Percentiles rank a stretch among this genome's conserved stretches.
phyloP scores from a whole-genome alignment of 1,140 invertebrate species.

The Amyelois transitella region DNA sequence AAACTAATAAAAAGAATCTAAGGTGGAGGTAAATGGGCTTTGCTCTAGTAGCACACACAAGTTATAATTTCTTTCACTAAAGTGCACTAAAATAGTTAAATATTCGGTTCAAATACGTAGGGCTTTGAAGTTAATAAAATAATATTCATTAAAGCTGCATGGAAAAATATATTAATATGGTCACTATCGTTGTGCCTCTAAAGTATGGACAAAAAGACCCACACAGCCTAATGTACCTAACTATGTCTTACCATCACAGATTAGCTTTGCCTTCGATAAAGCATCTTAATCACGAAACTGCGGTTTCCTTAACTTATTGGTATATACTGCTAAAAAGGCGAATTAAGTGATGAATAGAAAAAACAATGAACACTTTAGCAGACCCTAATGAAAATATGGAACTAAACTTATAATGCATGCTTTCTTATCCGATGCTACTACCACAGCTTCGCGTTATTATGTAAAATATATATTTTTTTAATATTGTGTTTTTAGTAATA shows the following conservation, averaged over 20 bases:
- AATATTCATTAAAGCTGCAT: conserved; percentile 34
- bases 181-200: conserved; percentile 25
- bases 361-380: background rate
- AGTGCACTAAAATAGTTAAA: conserved; percentile 6
- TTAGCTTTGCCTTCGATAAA: conserved; percentile 63
- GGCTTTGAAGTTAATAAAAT: conserved; percentile 11
- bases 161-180: conserved; percentile 30
- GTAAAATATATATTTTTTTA: conserved; percentile 1
- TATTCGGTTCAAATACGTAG: no score
- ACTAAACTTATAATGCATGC: no score
- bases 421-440: background rate
- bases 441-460: conserved; percentile 13
- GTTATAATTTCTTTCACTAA: conserved; percentile 12
- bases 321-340: background rate
- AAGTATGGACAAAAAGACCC: conserved; percentile 35
- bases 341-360: background rate
- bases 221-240: conserved; percentile 63
- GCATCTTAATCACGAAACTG: conserved; percentile 45
- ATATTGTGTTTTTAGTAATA: conserved; percentile 14
- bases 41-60: conserved; percentile 9
- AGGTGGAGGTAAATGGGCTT: conserved; percentile 17
- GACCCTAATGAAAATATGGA: background rate
- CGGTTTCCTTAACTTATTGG: conserved; percentile 9
- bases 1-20: conserved; percentile 28
- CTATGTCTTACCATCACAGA: conserved; percentile 70